These are phyloP conservation scores for Drosophila nasuta DNA, from an alignment of 1,140 invertebrate genomes.

Conservation along the genomic window DNA sequence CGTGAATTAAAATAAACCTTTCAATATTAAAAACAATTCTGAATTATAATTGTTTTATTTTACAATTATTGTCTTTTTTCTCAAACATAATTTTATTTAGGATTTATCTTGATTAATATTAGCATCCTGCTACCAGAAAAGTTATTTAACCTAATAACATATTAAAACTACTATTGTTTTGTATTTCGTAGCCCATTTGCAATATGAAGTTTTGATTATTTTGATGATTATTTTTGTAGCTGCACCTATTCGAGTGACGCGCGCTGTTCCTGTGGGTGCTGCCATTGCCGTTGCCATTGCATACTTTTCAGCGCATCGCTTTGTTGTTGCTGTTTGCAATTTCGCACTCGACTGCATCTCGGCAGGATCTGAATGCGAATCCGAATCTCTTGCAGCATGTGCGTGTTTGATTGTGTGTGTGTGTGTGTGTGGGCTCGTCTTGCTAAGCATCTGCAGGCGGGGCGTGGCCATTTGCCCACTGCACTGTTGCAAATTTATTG, in stretches of 20 bases:
- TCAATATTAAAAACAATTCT: too few relatives aligned
- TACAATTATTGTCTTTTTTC: too few relatives aligned
- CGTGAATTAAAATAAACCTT: too few relatives aligned
- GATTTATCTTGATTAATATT: too few relatives aligned
- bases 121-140: too few relatives aligned
- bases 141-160: too few relatives aligned
- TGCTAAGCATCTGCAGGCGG: constrained; percentile 52
- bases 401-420: constrained; percentile 17
- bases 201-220: neutral
- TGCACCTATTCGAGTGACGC: neutral
- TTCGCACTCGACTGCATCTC: constrained; percentile 75
- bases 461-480: constrained; percentile 56
- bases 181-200: too few relatives aligned
- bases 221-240: constrained; percentile 2
- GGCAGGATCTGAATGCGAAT: constrained; percentile 43
- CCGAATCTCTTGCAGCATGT: constrained; percentile 10
- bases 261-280: constrained; percentile 24
- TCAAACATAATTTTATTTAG: too few relatives aligned
- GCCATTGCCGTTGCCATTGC: constrained; percentile 14
- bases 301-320: constrained; percentile 49
- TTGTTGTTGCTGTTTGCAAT: constrained; percentile 69
- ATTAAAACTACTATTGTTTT: too few relatives aligned
- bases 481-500: constrained; percentile 74
- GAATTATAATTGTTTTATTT: too few relatives aligned
- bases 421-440: constrained; percentile 21